Base-by-base conservation (phyloP, 2,797 vertebrate genomes). In the Miichthys miiuy region DNA sequence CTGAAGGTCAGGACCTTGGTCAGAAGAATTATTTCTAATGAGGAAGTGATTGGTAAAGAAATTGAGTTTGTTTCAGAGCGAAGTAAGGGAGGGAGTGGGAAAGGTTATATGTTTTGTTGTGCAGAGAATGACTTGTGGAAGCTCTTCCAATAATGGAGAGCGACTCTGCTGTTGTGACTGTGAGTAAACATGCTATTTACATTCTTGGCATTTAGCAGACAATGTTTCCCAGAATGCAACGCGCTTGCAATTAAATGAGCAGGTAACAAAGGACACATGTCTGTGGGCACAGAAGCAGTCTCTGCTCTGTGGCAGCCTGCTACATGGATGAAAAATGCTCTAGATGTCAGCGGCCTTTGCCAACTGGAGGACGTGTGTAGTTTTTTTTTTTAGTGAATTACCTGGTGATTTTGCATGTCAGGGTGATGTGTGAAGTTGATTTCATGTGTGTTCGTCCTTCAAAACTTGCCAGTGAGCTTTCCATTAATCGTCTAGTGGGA, bases 161-260 rank as follows among this genome's bases (percentile, higher is more conserved):
- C 17, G 14, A 3, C 60, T 30, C 57, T 68, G 62, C 46, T 74
- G 67, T 61, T 75, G 55, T 67, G 13, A 55, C 75, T 75, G 60
- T 8, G 46, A 79, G 63, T 74, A 73, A 86, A 79, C 78, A 81
- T 79, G 72, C 25, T 75, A 65, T 90, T 88, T 82, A 76, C 84
- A 86, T 88, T 88, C 75, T 61, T 85, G 72, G 58, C 62, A 72
- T 86, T 88, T 61, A 66, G 66, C n/a, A n/a, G 62, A 65, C 78
- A 72, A 17, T 71, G 69, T 77, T 77, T 81, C 80, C 77, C 74
- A 62, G 60, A 60, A 57, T 13, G 57, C 34, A 38, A 38, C 34
- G 34, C 8, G 48, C 52, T 67, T 58, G 42, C 79, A 68, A 74
- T 88, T 77, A 66, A 72, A 77, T 55, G 56, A 87, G 75, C 63